Evolutionary conservation across 2,113 vertebrate genomes (phyloP).

Genomic region (Proteles cristata): DNA sequence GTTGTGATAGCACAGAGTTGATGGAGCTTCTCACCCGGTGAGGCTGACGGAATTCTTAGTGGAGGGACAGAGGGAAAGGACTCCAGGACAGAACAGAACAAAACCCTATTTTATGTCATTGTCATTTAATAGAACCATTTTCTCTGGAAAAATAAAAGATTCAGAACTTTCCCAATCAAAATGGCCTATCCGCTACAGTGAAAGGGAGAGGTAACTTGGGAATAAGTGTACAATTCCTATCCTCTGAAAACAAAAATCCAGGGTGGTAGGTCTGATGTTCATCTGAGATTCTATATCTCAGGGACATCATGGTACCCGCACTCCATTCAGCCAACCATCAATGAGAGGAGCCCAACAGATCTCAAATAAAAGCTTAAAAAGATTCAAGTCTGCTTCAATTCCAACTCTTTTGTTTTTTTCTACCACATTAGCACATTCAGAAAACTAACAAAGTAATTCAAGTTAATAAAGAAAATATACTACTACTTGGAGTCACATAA

Average conservation of each 20-base stretch:
- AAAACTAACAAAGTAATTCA: background rate
- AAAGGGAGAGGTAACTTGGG: background rate
- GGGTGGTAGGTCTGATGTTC: background rate
- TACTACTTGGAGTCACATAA: background rate
- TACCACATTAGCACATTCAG: background rate
- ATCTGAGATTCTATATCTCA: background rate
- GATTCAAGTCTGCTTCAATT: background rate
- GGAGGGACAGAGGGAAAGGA: background rate
- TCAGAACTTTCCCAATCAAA: background rate
- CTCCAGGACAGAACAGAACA: background rate
- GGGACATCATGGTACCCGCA: fast-evolving
- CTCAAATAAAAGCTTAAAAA: background rate
- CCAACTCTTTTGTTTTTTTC: background rate
- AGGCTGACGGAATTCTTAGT: background rate
- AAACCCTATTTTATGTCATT: background rate
- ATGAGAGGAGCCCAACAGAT: background rate
- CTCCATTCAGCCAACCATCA: background rate
- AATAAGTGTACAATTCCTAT: background rate
- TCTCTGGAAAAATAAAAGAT: background rate
- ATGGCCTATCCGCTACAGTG: background rate
- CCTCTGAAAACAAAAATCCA: background rate
- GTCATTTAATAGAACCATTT: background rate
- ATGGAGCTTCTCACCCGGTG: background rate
- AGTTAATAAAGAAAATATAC: background rate
- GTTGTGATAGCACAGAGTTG: background rate